A percentile compares a stretch with the other conserved stretches of the same genome.
These are phyloP conservation scores for Hyphantria cunea DNA, from an alignment of 1,140 invertebrate species.

Conservation along the genomic window DNA sequence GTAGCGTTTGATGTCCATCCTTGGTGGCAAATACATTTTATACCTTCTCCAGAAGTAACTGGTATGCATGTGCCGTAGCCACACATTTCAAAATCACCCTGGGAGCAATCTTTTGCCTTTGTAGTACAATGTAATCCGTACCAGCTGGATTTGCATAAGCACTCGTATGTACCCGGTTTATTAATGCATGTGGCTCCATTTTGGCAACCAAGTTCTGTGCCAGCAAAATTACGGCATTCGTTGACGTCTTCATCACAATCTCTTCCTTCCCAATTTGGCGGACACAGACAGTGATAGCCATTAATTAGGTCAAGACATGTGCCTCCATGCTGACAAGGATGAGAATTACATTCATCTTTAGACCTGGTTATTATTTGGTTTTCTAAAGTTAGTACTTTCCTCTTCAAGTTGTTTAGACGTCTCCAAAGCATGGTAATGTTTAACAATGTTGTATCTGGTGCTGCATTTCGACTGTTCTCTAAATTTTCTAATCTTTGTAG, in stretches of 20 bases:
- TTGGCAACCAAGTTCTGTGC: slow-evolving; percentile 96
- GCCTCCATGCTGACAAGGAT: slow-evolving; percentile 93
- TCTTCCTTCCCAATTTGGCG: slow-evolving; percentile 89
- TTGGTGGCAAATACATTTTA: slow-evolving; percentile 90
- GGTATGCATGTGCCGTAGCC: slow-evolving; percentile 93
- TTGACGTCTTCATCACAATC: slow-evolving; percentile 92
- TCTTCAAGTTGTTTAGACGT: slow-evolving; percentile 54
- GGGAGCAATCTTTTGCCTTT: slow-evolving; percentile 87
- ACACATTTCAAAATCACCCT: slow-evolving; percentile 89
- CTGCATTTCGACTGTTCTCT: slow-evolving; percentile 54
- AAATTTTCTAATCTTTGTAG: slow-evolving; percentile 71
- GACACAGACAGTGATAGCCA: slow-evolving; percentile 90
- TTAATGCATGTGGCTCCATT: slow-evolving; percentile 95
- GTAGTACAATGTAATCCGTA: slow-evolving; percentile 92
- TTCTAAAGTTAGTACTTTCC: slow-evolving; percentile 70
- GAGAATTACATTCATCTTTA: slow-evolving; percentile 85
- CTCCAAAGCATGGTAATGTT: slow-evolving; percentile 48
- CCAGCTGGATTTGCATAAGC: slow-evolving; percentile 89
- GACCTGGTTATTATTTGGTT: slow-evolving; percentile 59
- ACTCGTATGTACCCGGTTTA: slow-evolving; percentile 90
- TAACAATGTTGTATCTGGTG: slow-evolving; percentile 43
- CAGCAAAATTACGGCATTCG: slow-evolving; percentile 90
- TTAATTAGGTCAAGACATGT: slow-evolving; percentile 89
- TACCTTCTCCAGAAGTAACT: slow-evolving; percentile 83
- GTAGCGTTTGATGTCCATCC: slow-evolving; percentile 91